phyloP scores from a whole-genome alignment of 2,113 vertebrate genomes.

The Narcine bancroftii region DNA sequence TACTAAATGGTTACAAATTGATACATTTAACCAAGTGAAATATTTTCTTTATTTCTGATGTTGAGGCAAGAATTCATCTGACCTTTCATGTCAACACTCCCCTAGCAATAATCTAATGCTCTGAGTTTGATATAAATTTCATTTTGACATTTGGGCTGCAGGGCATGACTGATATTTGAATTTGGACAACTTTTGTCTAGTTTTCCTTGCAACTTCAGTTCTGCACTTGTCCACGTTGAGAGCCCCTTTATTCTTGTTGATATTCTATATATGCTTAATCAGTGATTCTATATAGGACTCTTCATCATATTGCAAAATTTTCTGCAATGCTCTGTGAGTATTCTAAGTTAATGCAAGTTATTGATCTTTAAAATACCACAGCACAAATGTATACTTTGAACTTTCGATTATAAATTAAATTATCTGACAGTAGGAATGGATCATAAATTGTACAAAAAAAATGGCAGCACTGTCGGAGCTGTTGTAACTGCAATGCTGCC shows the following conservation, averaged over 20 bases:
- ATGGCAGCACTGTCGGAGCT: too few species aligned
- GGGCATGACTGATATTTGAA: not conserved
- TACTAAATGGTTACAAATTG: not conserved
- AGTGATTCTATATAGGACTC: not conserved
- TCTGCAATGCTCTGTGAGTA: not conserved
- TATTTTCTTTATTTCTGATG: not conserved
- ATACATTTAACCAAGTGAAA: not conserved
- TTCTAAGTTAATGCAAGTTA: not conserved
- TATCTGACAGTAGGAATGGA: not conserved
- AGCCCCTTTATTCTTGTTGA: not conserved
- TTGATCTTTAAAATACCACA: not conserved
- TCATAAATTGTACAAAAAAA: not conserved
- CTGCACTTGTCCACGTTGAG: not conserved
- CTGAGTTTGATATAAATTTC: not conserved
- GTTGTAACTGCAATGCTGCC: too few species aligned
- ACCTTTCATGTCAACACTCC: not conserved
- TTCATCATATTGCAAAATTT: not conserved
- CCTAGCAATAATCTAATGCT: not conserved
- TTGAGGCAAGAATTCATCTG: not conserved
- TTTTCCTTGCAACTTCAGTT: not conserved
- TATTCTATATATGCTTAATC: not conserved
- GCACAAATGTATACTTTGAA: not conserved
- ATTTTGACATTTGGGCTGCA: not conserved
- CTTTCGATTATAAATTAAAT: not conserved
- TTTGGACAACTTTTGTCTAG: not conserved